Evolutionary conservation across 1,140 invertebrate species (phyloP), one percentile per base, ranked within the genome.

Genomic region (Geopemphigus sp.): DNA sequence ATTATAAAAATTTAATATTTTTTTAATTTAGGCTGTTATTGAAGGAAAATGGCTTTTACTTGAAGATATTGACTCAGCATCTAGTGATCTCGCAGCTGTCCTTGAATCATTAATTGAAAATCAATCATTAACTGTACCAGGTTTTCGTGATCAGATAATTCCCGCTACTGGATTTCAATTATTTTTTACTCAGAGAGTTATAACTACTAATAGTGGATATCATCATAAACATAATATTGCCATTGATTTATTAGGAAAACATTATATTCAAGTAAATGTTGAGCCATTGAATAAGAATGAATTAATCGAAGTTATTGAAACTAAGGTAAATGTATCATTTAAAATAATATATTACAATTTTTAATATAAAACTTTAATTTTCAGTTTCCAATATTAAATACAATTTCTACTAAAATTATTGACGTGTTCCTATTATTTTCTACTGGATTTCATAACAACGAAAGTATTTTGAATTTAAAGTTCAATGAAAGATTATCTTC

Each of bases 41-140:
- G 88, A 92, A 84, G 96, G 96, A 0, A 90, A 93, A 84, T 98
- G 98, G 95, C 86, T 99, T 61, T 86, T 99, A 0, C 85, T 99
- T 56, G 98, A 99, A 89, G 98, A 99, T 85, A 91, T 99, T 80
- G 97, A 99, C 84, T 91, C 90, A 83, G 96, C 96, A 15, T 93
- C 94, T 11, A 89, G 94, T 84, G 98, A 99, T 87, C 94, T 99
- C 1, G 90, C 95, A 0, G 94, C 95, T 3, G 89, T 97, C 39
- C 84, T 99, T 8, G 90, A 92, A 80, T 92, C 92, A 50, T 87
- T 99, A 1, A 85, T 98, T 29, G 95, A 99, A 87, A 91, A 92
- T 76, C 89, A 91, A 80, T 89, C 89, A n/a, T 86, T 98, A 0
- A 90, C 91, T 74, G 91, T 97, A 29, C 94, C 95, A 14, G 94